Evolutionary conservation across 2,113 vertebrate species (phyloP), one percentile per base, ranked within the genome.

Genomic region (Hemicordylus capensis): DNA sequence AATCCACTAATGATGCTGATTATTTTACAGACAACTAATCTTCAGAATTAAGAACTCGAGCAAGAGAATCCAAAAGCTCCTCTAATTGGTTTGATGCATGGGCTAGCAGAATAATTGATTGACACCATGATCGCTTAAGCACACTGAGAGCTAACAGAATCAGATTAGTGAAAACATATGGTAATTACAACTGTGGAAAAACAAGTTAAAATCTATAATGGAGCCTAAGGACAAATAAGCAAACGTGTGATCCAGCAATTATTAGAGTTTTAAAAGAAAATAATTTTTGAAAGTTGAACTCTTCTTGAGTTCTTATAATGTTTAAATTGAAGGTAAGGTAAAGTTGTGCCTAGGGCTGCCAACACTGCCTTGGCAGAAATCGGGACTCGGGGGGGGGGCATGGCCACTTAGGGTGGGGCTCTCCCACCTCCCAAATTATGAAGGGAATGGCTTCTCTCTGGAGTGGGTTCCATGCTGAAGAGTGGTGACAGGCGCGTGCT

Each of bases 81-180:
- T 94, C 87, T 96, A 93, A 95, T 95, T 90, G 91, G 86, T 91
- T 93, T 94, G 94, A 93, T 94, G 93, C 90, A 92, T 48, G 86
- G 64, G 22, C 86, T 94, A 91, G 91, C 93, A 94, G 91, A 91
- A 91, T 93, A 95, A 96, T 94, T 96, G 96, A 96, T 95, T 95
- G 96, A 94, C 95, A 93, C 72, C 56, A 78, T 88, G 94, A 95
- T 94, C 86, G 44, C 89, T 85, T 90, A 92, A 90, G 93, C 86
- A 94, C 94, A 94, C 91, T 95, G 85, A 85, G 91, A 95, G 81
- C 93, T 95, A 94, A 94, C 92, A 95, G 89, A 94, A 94, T 96
- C 85, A 91, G 91, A 96, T 95, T 95, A 96, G 95, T 95, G 94
- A 95, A 96, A 96, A 95, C 95, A 96, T 95, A 96, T 91, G 92